phyloP scores from a whole-genome alignment of 1,140 invertebrate genomes.

The Tetramorium parvispinum region DNA sequence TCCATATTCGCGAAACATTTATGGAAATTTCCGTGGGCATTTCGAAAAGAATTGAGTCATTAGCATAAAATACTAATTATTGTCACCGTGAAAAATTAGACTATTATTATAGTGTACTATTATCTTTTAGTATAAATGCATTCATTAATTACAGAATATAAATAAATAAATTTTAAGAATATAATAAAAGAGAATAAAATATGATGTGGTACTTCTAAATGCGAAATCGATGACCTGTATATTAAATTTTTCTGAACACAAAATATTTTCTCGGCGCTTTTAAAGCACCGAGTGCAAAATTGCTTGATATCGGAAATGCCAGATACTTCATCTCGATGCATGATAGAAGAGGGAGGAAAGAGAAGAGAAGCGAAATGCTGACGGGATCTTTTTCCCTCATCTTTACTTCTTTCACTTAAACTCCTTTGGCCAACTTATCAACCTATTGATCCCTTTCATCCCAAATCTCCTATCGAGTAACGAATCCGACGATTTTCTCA shows the following conservation, averaged over 20 bases:
- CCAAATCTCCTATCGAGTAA: constrained; percentile 48
- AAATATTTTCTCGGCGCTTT: constrained; percentile 5
- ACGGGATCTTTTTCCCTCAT: constrained; percentile 34
- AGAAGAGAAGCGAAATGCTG: constrained; percentile 44
- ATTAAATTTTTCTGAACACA: not conserved
- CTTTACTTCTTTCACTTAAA: constrained; percentile 54
- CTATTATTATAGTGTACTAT: not conserved
- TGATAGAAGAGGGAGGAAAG: not conserved
- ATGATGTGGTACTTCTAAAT: not conserved
- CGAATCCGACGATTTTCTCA: constrained; percentile 45
- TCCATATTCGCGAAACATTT: not conserved
- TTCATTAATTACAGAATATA: not conserved
- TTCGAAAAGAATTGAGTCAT: not conserved
- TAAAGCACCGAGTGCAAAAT: constrained; percentile 3
- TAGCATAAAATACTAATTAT: not conserved
- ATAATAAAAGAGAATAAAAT: not conserved
- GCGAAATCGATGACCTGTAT: not conserved
- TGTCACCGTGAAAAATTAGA: not conserved
- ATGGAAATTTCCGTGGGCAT: not conserved
- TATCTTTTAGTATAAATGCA: not conserved
- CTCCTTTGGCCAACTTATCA: constrained; percentile 65
- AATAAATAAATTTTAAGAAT: constrained; percentile 6
- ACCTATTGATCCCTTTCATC: constrained; percentile 53
- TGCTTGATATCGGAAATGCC: constrained; percentile 39
- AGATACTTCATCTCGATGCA: constrained; percentile 59